Conservation (phyloP, 2,888 invertebrate genomes). For the Eremobia ochroleuca region DNA sequence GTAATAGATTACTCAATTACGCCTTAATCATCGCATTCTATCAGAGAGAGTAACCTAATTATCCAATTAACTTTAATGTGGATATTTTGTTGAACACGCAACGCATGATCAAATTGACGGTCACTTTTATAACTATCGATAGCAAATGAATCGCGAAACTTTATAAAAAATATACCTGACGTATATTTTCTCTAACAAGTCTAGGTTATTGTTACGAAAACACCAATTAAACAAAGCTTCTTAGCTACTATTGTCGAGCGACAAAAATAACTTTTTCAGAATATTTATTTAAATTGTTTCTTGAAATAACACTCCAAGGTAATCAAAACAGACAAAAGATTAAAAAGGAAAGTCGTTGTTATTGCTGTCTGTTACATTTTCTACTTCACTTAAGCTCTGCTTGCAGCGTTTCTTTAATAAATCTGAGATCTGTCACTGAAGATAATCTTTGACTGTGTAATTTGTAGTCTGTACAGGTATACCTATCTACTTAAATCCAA, state of each 20-base stretch:
- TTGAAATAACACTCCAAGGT: conserved; percentile 20
- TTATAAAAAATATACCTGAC: conserved; percentile 3
- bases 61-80: conserved; percentile 56
- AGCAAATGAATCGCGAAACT: conserved; percentile 13
- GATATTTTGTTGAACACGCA: conserved; percentile 46
- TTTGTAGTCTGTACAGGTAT: conserved; percentile 20
- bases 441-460: conserved; percentile 16
- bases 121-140: conserved; percentile 28
- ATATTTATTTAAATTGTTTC: conserved; percentile 32
- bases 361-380: conserved; percentile 33
- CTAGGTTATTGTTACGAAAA: conserved; percentile 15
- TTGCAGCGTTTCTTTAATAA: conserved; percentile 33
- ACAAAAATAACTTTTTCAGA: conserved; percentile 9
- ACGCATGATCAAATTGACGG: conserved; percentile 29
- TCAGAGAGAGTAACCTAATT: conserved; percentile 66
- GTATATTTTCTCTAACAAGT: conserved; percentile 13
- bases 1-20: conserved; percentile 58
- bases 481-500: background rate
- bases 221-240: conserved; percentile 8
- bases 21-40: conserved; percentile 61
- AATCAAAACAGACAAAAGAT: conserved; percentile 20
- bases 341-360: conserved; percentile 32
- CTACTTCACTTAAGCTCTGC: conserved; percentile 24
- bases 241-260: background rate
- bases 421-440: background rate